Percentiles rank a stretch among this genome's conserved stretches.
Evolutionary conservation across 1,140 invertebrate species (phyloP).

Genomic region (Aphelinus atriplicis): DNA sequence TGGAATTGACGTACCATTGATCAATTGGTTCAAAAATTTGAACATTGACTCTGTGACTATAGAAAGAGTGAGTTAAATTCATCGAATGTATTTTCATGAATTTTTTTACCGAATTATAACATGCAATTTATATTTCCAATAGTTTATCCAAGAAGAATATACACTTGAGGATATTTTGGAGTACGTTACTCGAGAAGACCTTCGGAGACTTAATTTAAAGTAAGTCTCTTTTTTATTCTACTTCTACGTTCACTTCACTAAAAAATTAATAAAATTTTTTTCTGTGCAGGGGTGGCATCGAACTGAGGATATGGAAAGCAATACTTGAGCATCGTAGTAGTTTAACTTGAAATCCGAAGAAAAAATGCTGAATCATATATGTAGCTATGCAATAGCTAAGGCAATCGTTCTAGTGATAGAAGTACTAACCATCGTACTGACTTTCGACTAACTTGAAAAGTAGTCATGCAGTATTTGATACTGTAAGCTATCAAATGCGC

Average conservation of each 20-base stretch:
- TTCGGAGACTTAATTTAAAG: slow-evolving; percentile 78
- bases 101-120: slow-evolving; percentile 46
- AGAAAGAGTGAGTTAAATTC: slow-evolving; percentile 61
- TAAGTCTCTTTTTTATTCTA: slow-evolving; percentile 55
- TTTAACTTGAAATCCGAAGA: slow-evolving; percentile 3
- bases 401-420: background rate
- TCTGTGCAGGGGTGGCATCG: slow-evolving; percentile 67
- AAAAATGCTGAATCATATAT: background rate
- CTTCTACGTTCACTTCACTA: background rate
- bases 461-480: slow-evolving; percentile 19
- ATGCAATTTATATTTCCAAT: slow-evolving; percentile 51
- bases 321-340: slow-evolving; percentile 61
- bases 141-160: slow-evolving; percentile 81
- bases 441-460: slow-evolving; percentile 11
- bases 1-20: slow-evolving; percentile 58
- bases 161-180: slow-evolving; percentile 80
- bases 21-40: slow-evolving; percentile 70
- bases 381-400: background rate
- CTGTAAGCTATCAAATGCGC: slow-evolving; percentile 1
- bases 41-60: slow-evolving; percentile 70
- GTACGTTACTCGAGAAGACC: slow-evolving; percentile 79
- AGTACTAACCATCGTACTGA: slow-evolving; percentile 33
- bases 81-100: slow-evolving; percentile 13
- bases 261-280: slow-evolving; percentile 2
- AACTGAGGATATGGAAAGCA: slow-evolving; percentile 71